These are phyloP conservation scores for Pachypanchax playfairii DNA, from an alignment of 2,113 vertebrate genomes.

Conservation along the genomic window DNA sequence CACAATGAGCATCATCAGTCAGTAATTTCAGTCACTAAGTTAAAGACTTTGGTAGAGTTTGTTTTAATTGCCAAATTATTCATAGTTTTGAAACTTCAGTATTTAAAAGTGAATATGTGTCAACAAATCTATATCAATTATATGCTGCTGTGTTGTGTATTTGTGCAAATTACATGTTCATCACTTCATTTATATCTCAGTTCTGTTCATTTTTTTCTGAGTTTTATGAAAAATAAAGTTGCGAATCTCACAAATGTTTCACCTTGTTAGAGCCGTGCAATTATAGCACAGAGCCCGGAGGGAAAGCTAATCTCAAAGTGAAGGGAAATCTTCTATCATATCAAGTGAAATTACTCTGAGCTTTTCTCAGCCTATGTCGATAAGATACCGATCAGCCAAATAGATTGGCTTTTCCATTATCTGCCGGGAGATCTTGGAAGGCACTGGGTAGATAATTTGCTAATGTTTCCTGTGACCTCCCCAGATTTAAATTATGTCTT, in stretches of 20 bases:
- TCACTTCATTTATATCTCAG: constrained; percentile 15
- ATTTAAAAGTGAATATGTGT: constrained; percentile 5
- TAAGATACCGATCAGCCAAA: constrained; percentile 82
- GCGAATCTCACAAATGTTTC: constrained; percentile 71
- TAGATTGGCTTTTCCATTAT: constrained; percentile 83
- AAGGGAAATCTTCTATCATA: constrained; percentile 80
- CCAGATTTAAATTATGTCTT: constrained; percentile 81
- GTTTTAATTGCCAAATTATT: neutral
- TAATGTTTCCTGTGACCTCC: constrained; percentile 85
- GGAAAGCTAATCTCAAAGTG: constrained; percentile 78
- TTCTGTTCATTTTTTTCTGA: constrained; percentile 8
- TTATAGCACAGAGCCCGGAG: constrained; percentile 72
- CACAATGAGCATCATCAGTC: constrained; percentile 1
- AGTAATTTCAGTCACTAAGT: constrained; percentile 3
- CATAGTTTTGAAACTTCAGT: neutral
- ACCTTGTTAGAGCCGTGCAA: constrained; percentile 75
- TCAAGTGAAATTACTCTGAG: constrained; percentile 77
- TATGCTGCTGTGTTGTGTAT: neutral
- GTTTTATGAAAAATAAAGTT: constrained; percentile 60
- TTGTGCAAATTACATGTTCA: constrained; percentile 2
- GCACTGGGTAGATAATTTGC: constrained; percentile 82
- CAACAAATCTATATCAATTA: neutral
- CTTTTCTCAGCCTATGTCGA: constrained; percentile 78
- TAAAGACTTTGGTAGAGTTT: neutral
- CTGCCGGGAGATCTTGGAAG: constrained; percentile 77